Evolutionary conservation across 2,797 vertebrate species (phyloP), one percentile per base, ranked within the genome.

Genomic region (Enteromius unitaeniatus): DNA sequence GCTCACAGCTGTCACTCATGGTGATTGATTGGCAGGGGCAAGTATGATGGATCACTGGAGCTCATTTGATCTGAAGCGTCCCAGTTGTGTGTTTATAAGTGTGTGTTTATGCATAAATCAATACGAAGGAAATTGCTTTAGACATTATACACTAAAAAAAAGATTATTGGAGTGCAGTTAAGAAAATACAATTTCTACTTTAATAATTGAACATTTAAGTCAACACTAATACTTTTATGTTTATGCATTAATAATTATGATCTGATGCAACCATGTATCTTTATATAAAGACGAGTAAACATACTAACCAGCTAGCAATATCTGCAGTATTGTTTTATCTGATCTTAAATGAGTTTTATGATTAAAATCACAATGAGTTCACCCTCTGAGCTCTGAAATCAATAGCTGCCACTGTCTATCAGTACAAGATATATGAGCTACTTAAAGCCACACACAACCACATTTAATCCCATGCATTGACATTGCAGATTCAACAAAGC

Each of bases 41-140:
- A 37, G 51, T 75, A 21, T 79, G 28, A 76, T 62, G 60, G n/a
- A 78, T 86, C 75, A 51, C 47, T 45, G 4, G 21, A 47, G 74
- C 65, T 37, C 84, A 53, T 69, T 69, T 81, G 78, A 85, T 85
- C 53, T 31, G 55, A 45, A 45, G 74, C 14, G 10, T 78, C 45
- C 69, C 53, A 23, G 53, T 74, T 40, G 40, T 72, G 26, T 26
- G 58, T 81, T 79, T 72, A 65, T 78, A 17, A 65, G 55, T 73
- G 85, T 34, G 40, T 78, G 64, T 60, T 55, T 49, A 17, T 68
- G 62, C 45, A 31, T 49, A 60, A 65, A 81, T 45, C 0, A 53
- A 68, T 31, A 34, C 14, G 1, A 60, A 49, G 28, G 28, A 58
- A 55, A 37, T 58, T 23, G 19, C 4, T 45, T 62, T 78, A 47